These are phyloP conservation scores for Drosophila aldrichi DNA, from an alignment of 2,888 invertebrate species.

Conservation along the genomic window DNA sequence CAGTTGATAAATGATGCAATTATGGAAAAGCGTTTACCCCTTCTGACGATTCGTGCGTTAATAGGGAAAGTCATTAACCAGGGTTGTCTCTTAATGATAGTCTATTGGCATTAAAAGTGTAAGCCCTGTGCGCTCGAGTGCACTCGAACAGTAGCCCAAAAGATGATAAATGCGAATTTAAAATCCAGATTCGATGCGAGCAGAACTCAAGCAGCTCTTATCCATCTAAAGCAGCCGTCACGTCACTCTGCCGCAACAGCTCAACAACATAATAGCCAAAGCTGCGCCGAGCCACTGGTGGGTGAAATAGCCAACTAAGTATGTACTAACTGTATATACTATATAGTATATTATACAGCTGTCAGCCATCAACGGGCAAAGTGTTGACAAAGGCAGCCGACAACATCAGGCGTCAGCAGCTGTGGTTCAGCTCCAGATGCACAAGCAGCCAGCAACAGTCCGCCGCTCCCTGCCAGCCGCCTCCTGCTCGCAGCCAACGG, in stretches of 20 bases:
- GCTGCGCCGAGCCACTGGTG: conserved; percentile 16
- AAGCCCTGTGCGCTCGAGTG: conserved; percentile 10
- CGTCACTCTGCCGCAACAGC: conserved; percentile 32
- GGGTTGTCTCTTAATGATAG: conserved; percentile 42
- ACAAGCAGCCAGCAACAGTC: conserved; percentile 4
- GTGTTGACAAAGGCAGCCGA: conserved; percentile 80
- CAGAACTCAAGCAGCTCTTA: background rate
- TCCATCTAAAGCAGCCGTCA: conserved; percentile 39
- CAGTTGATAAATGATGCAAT: conserved; percentile 65
- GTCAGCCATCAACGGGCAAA: conserved; percentile 73
- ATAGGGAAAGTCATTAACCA: conserved; percentile 27
- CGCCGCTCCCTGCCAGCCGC: conserved; percentile 11
- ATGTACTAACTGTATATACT: conserved; percentile 30
- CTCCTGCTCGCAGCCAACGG: conserved; percentile 21
- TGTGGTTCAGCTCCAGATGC: conserved; percentile 56
- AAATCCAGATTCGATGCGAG: background rate
- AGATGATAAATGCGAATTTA: conserved; percentile 34
- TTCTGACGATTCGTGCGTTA: conserved; percentile 28
- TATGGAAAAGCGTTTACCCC: conserved; percentile 49
- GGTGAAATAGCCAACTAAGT: conserved; percentile 44
- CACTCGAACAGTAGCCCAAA: conserved; percentile 18
- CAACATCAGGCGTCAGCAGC: conserved; percentile 80
- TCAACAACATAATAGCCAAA: conserved; percentile 26
- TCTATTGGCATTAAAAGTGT: background rate
- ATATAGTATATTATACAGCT: conserved; percentile 53